Base-by-base conservation (phyloP, 1,140 invertebrate species). In the Sitobion miscanthi region DNA sequence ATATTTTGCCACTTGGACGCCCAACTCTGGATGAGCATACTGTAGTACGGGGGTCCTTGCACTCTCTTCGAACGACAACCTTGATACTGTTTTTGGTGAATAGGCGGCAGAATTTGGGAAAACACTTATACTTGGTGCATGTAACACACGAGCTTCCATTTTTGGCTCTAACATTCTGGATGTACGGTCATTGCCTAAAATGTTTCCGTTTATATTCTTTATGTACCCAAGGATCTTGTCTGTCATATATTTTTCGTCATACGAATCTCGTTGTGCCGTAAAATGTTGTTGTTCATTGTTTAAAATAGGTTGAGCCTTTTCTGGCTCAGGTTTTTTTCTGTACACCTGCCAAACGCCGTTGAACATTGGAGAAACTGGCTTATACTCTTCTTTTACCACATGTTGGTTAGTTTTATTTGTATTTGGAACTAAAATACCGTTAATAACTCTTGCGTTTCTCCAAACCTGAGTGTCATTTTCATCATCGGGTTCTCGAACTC, bases 401-500 rank as follows among this genome's bases (percentile, higher is more conserved):
- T 94, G 57, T n/a, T 94, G 91, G n/a, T 94, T 85, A 35, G 86
- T 54, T 85, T 94, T 94, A 47, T 94, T 94, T 11, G 47, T 92
- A n/a, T 94, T 94, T 57, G 94, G 94, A 7, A 97, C 95, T 93
- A 98, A 94, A 95, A 97, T 96, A 85, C 97, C 97, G 94, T 98
- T 98, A 47, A 98, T 97, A 3, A 98, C 97, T 93, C 98, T 95
- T 0, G 98, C 98, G 95, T 98, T 98, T 89, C 98, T 96, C 97
- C 97, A 98, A 4, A 96, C 97, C 94, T 97, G 97, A 93, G 97
- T 97, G 94, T 98, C 98, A 86, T 96, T 96, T 86, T 97, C 97
- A 93, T 98, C 97, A 94, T 98, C 98, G 0, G 98, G 97, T 38
- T 98, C 96, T 92, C 97, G 96, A 2, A 97, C 96, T 0, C 98